Evolutionary conservation across 2,888 invertebrate genomes (phyloP), one percentile per base, ranked within the genome.

Genomic region (Drosophila melanosoma): DNA sequence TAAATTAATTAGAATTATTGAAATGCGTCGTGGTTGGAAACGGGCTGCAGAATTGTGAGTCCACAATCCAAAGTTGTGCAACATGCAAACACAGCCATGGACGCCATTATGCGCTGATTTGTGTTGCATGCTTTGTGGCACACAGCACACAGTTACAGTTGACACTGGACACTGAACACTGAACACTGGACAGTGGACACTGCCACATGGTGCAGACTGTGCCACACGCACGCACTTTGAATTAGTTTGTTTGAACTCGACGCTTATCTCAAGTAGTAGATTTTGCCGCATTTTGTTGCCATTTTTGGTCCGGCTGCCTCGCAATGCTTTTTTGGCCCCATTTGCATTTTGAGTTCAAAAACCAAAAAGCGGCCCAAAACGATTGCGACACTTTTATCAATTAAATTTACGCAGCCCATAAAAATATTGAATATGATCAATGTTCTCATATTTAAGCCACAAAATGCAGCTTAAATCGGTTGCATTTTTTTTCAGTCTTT

Each of bases 1-100:
- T 92, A 92, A 92, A 92, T 92, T 92, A 92, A 92, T 92, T 92
- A 92, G 92, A 92, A 92, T 91, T 92, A 92, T 92, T 92, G 92
- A 92, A 92, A 92, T 92, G 92, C 87, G 81, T 83, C 76, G 74
- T 36, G 17, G 23, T 66, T 54, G 58, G 57, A 53, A 38, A 57
- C 69, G 62, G 62, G 42, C 48, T 61, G 35, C 80, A 51, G n/a
- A 26, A 51, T n/a, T 69, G 70, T 53, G 63, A 20, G 60, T 74
- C 54, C 70, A 35, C 65, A 36, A 63, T 29, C 29, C 67, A 76
- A 69, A 84, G 81, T 26, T 40, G 57, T 82, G 29, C 64, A 42
- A 63, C 73, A 79, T 83, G 79, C 87, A 86, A 86, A 87, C 84
- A 81, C 71, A 75, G 76, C 53, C 72, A 80, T 90, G 90, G 75